These are phyloP conservation scores for Aptenodytes forsteri DNA, from an alignment of 2,113 vertebrate genomes.

Conservation along the genomic window DNA sequence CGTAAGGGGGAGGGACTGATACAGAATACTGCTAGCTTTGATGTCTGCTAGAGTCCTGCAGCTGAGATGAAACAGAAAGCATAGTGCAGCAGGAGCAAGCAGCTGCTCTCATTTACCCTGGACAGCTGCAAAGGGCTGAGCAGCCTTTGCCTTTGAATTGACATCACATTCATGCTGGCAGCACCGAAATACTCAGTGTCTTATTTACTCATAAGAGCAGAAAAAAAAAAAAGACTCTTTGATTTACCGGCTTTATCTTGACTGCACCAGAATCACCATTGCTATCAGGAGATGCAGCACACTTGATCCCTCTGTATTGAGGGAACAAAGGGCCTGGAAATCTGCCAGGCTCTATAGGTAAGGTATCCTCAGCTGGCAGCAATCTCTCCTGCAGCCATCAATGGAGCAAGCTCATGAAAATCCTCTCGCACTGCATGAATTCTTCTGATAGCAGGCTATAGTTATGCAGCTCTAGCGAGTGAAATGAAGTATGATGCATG, in stretches of 20 bases:
- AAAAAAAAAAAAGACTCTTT: neutral
- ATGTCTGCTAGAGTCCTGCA: neutral
- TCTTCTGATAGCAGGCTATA: neutral
- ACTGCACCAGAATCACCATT: neutral
- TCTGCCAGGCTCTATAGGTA: slow-evolving; percentile 2
- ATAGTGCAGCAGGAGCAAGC: neutral
- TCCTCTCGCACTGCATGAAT: neutral
- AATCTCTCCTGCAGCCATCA: neutral
- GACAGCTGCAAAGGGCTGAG: neutral
- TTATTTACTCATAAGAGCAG: neutral
- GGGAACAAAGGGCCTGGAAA: slow-evolving; percentile 22
- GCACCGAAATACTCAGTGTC: neutral
- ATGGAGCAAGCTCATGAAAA: neutral
- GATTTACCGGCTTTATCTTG: slow-evolving; percentile 1
- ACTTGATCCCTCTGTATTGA: neutral
- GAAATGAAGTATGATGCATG: neutral
- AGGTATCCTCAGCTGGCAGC: neutral
- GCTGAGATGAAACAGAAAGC: neutral
- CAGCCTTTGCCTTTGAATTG: slow-evolving; percentile 4
- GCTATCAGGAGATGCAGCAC: neutral
- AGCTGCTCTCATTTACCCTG: slow-evolving; percentile 10
- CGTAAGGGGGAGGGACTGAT: neutral
- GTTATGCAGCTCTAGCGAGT: neutral
- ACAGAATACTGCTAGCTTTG: neutral
- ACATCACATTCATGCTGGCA: neutral